Conservation (phyloP, 2,797 vertebrate species). For the Helarctos malayanus region DNA sequence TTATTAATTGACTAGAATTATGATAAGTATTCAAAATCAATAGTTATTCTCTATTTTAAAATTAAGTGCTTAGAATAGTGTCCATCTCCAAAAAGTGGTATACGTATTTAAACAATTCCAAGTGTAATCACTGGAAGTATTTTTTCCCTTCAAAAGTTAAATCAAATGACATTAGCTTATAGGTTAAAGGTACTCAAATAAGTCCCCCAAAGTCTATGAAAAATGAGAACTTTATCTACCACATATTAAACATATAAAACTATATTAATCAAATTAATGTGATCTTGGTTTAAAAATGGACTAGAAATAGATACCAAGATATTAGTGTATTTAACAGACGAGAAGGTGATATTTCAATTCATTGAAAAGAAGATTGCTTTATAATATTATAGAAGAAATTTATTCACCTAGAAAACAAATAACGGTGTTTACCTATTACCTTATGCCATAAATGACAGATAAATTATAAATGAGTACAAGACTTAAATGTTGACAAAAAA, state of each 20-base stretch:
- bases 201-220: not conserved
- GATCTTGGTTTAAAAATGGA: not conserved
- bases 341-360: not conserved
- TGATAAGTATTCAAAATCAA: not conserved
- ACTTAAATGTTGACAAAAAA: not conserved
- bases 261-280: not conserved
- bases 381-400: not conserved
- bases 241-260: not conserved
- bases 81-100: not conserved
- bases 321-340: not conserved
- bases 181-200: not conserved
- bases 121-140: not conserved
- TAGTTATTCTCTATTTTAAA: not conserved
- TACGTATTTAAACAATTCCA: not conserved
- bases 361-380: not conserved
- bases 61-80: not conserved
- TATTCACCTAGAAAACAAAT: not conserved
- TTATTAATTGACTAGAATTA: not conserved
- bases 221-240: not conserved
- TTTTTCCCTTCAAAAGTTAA: slow-evolving; percentile 43
- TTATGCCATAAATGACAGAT: not conserved
- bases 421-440: not conserved
- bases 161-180: not conserved
- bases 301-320: not conserved
- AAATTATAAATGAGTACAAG: not conserved